A percentile compares a stretch with the other conserved stretches of the same genome.
Conservation (phyloP, 2,888 invertebrate species). For the Sabatieria punctata region DNA sequence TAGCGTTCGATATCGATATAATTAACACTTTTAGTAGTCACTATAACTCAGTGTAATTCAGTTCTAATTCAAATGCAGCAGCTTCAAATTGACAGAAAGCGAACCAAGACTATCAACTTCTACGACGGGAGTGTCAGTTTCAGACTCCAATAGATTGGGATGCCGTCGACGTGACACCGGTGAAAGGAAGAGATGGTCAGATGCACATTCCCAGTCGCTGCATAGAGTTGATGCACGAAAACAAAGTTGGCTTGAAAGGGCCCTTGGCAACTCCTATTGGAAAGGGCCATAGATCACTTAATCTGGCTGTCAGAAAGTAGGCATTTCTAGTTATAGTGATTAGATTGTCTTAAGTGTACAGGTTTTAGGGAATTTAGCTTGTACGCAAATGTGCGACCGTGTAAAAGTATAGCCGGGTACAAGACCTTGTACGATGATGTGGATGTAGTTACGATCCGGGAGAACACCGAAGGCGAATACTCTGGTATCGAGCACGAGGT, state of each 20-base stretch:
- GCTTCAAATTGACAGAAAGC: too few relatives aligned
- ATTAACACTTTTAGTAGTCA: too few relatives aligned
- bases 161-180: slow-evolving; percentile 92
- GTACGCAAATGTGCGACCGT: slow-evolving; percentile 92
- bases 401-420: slow-evolving; percentile 84
- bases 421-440: slow-evolving; percentile 94
- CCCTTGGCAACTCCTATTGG: slow-evolving; percentile 97
- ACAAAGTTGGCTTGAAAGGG: slow-evolving; percentile 92
- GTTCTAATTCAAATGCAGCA: too few relatives aligned
- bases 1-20: too few relatives aligned
- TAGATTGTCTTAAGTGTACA: slow-evolving; percentile 41
- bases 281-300: slow-evolving; percentile 93
- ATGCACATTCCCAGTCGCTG: slow-evolving; percentile 91
- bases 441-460: slow-evolving; percentile 95
- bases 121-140: slow-evolving; percentile 4
- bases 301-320: slow-evolving; percentile 80
- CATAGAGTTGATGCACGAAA: slow-evolving; percentile 87
- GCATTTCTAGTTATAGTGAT: slow-evolving; percentile 48
- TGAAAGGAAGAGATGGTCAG: slow-evolving; percentile 78
- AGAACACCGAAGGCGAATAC: slow-evolving; percentile 99
- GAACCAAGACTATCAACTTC: too few relatives aligned
- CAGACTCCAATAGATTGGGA: slow-evolving; percentile 91
- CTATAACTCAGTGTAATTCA: neutral
- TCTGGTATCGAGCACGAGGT: slow-evolving; percentile 98
- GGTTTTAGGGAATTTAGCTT: slow-evolving; percentile 67